A percentile compares a stretch with the other conserved stretches of the same genome.
phyloP scores from a whole-genome alignment of 1,140 invertebrate species.

The Pinna nobilis region DNA sequence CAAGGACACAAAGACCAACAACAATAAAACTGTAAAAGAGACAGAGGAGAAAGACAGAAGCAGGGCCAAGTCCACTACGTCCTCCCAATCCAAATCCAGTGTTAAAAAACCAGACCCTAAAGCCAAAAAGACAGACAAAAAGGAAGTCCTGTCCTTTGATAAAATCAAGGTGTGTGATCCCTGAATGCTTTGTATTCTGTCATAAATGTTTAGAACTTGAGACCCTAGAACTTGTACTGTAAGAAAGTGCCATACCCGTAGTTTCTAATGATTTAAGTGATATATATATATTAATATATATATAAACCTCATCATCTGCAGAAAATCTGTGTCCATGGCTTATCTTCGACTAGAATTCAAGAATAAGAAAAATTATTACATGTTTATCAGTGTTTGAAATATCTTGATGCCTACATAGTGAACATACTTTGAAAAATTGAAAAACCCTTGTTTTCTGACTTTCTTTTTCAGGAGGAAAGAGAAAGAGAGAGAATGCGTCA shows the following conservation, averaged over 20 bases:
- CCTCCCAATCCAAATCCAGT: conserved; percentile 25
- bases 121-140: conserved; percentile 29
- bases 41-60: neutral
- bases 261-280: too few species aligned
- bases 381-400: neutral
- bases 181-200: neutral
- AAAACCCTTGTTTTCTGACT: neutral
- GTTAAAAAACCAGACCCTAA: conserved; percentile 13
- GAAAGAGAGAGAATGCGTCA: conserved; percentile 86
- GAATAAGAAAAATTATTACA: neutral
- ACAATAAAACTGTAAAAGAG: too few species aligned
- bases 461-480: conserved; percentile 68
- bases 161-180: conserved; percentile 65
- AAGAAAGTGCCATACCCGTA: too few species aligned
- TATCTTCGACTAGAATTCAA: too few species aligned
- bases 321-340: too few species aligned
- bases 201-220: neutral
- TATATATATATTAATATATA: too few species aligned
- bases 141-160: conserved; percentile 70
- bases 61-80: conserved; percentile 27
- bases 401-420: neutral
- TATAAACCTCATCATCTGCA: too few species aligned
- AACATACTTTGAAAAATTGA: neutral
- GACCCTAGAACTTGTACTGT: neutral
- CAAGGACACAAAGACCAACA: conserved; percentile 35